These are phyloP conservation scores for Drosophila cardini DNA, from an alignment of 1,140 invertebrate genomes.

Conservation along the genomic window DNA sequence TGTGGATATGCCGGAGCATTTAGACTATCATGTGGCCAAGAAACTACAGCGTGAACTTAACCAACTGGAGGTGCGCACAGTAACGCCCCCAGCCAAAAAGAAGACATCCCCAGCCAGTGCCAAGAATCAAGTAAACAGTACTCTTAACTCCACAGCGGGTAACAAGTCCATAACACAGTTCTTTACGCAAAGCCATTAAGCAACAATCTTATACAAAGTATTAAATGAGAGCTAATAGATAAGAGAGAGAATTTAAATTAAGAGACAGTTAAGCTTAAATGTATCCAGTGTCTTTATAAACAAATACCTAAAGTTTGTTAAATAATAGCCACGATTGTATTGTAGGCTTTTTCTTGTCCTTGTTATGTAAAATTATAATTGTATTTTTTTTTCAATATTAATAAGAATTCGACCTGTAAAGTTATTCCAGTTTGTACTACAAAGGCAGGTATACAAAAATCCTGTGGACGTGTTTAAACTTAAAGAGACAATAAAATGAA, in stretches of 20 bases:
- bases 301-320: constrained; percentile 1
- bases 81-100: constrained; percentile 33
- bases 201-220: not conserved
- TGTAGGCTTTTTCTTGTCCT: not conserved
- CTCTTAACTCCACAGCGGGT: constrained; percentile 30
- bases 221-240: not conserved
- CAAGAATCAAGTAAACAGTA: constrained; percentile 56
- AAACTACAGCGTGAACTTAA: constrained; percentile 85
- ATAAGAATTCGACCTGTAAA: too few relatives aligned
- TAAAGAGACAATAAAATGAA: too few relatives aligned
- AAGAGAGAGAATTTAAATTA: not conserved
- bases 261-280: not conserved
- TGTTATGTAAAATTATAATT: not conserved
- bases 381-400: not conserved
- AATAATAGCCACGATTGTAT: not conserved
- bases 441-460: too few relatives aligned
- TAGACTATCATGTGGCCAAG: constrained; percentile 90
- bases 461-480: too few relatives aligned
- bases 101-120: constrained; percentile 37
- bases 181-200: constrained; percentile 67
- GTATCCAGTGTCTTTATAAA: constrained; percentile 6
- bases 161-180: constrained; percentile 73
- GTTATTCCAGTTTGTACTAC: too few relatives aligned
- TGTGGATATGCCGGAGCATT: constrained; percentile 87
- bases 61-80: constrained; percentile 62